These are phyloP conservation scores for Rousettus leschenaultii DNA, from an alignment of 2,113 vertebrate species.

Conservation along the genomic window DNA sequence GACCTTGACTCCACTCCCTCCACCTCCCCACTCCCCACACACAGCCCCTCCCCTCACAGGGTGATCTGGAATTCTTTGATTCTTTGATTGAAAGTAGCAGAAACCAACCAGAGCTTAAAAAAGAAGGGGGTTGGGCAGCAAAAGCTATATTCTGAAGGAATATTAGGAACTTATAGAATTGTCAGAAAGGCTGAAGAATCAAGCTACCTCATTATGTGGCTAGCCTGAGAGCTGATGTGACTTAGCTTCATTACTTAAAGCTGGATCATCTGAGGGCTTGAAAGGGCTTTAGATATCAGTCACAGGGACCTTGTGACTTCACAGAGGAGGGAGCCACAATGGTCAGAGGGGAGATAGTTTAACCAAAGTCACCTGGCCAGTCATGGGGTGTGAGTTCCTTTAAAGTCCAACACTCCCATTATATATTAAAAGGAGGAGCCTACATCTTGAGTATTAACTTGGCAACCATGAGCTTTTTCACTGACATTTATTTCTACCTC, in stretches of 20 bases:
- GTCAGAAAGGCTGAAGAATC: background rate
- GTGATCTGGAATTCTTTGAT: background rate
- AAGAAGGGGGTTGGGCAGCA: background rate
- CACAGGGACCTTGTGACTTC: background rate
- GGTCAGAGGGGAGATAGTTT: background rate
- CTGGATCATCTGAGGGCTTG: background rate
- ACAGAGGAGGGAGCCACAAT: background rate
- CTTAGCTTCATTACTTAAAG: background rate
- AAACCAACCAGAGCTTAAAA: background rate
- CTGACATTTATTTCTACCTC: background rate
- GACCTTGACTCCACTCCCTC: background rate
- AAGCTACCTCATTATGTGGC: background rate
- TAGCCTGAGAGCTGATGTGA: background rate
- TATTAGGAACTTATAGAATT: background rate
- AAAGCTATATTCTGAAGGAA: background rate
- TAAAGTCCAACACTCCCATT: background rate
- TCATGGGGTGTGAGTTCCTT: background rate
- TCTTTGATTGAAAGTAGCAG: background rate
- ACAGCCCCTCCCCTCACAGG: background rate
- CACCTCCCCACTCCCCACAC: rapidly evolving
- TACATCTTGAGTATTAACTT: background rate
- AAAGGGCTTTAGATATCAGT: background rate
- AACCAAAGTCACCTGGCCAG: background rate
- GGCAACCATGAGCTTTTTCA: background rate
- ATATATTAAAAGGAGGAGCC: background rate